Evolutionary conservation across 2,888 invertebrate species (phyloP).

Genomic region (Abrostola triplasia): DNA sequence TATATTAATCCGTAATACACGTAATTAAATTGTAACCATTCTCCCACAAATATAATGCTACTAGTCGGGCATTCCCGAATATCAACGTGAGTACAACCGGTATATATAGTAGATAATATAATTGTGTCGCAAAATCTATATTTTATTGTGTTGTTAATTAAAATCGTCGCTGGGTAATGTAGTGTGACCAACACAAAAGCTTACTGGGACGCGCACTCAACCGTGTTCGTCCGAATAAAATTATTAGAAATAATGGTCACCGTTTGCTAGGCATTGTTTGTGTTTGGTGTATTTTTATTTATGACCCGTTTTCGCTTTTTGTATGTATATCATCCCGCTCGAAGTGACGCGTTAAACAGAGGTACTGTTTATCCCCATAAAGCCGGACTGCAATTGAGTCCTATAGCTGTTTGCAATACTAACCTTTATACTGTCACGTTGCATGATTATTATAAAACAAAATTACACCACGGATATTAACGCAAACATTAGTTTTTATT

Average conservation of each 20-base stretch:
- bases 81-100: too few relatives aligned
- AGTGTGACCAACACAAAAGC: conserved; percentile 49
- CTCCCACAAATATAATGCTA: conserved; percentile 25
- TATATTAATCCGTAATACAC: conserved; percentile 11
- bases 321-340: neutral
- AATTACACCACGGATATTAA: too few relatives aligned
- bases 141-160: conserved; percentile 54
- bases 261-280: conserved; percentile 33
- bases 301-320: neutral
- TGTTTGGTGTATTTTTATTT: conserved; percentile 16
- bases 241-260: conserved; percentile 49
- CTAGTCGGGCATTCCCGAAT: too few relatives aligned
- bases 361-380: too few relatives aligned
- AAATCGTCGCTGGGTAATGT: conserved; percentile 49
- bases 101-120: too few relatives aligned
- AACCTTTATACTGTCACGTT: too few relatives aligned
- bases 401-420: too few relatives aligned
- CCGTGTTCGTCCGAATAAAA: conserved; percentile 44
- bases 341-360: neutral
- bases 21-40: conserved; percentile 24
- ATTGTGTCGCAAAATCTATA: conserved; percentile 35
- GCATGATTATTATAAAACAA: too few relatives aligned
- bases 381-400: too few relatives aligned
- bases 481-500: too few relatives aligned
- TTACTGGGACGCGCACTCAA: conserved; percentile 33